Evolutionary conservation across 2,113 vertebrate genomes (phyloP).

Genomic region (Emydura subglobosa): DNA sequence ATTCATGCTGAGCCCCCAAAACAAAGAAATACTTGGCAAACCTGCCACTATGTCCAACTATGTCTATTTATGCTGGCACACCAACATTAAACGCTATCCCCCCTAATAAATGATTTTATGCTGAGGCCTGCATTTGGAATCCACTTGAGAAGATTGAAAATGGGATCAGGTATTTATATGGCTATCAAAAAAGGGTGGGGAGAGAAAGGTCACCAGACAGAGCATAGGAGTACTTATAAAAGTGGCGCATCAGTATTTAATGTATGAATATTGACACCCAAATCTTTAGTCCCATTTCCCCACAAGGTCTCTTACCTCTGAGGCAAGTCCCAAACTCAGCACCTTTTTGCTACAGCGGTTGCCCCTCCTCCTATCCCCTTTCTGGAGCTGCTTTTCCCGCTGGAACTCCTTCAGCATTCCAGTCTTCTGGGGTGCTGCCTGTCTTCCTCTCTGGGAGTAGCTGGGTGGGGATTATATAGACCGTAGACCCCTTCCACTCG

Average conservation of each 20-base stretch:
- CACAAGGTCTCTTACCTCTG: background rate
- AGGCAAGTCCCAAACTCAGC: background rate
- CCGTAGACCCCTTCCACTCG: background rate
- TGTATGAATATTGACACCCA: background rate
- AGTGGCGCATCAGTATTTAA: background rate
- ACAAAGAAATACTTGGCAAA: background rate
- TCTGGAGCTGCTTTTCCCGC: background rate
- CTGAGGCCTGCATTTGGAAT: background rate
- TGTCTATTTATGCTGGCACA: rapidly evolving
- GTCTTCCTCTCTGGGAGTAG: background rate
- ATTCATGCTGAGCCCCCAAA: background rate
- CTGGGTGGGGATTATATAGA: background rate
- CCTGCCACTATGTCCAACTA: background rate
- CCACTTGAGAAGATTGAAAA: background rate
- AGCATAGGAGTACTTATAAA: background rate
- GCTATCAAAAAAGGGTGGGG: background rate
- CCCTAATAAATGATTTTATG: rapidly evolving
- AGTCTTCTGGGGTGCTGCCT: background rate
- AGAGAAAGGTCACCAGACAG: background rate
- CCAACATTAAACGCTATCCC: background rate
- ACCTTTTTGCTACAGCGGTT: background rate
- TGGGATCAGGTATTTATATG: background rate
- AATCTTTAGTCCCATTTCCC: background rate
- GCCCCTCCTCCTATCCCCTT: background rate
- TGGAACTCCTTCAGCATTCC: background rate